These are phyloP conservation scores for Hymenopus coronatus DNA, from an alignment of 2,888 invertebrate genomes.

Conservation along the genomic window DNA sequence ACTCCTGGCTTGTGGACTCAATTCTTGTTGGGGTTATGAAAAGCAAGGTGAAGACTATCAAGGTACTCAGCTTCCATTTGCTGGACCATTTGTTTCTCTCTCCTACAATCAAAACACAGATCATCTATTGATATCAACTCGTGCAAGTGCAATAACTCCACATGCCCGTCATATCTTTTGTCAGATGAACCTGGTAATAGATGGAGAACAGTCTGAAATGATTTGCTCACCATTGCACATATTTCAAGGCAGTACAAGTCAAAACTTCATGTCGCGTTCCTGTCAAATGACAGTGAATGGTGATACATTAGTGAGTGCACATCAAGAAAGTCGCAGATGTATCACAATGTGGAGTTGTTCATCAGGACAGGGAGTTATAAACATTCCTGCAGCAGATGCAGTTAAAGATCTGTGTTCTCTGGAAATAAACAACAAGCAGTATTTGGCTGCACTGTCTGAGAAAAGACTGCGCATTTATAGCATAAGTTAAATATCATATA, in stretches of 20 bases:
- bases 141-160: constrained; percentile 59
- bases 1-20: constrained; percentile 69
- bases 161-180: constrained; percentile 44
- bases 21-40: constrained; percentile 62
- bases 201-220: constrained; percentile 48
- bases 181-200: constrained; percentile 37
- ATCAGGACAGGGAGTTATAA: constrained; percentile 53
- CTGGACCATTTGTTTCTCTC: constrained; percentile 74
- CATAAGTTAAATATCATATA: background rate
- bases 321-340: constrained; percentile 67
- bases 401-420: constrained; percentile 67
- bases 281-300: constrained; percentile 56
- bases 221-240: constrained; percentile 57
- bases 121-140: constrained; percentile 66
- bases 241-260: constrained; percentile 65
- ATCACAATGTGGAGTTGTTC: constrained; percentile 63
- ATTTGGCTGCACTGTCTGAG: constrained; percentile 65
- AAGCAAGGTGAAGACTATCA: constrained; percentile 43
- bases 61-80: constrained; percentile 57
- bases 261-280: constrained; percentile 64
- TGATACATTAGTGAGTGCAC: constrained; percentile 66
- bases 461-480: constrained; percentile 56
- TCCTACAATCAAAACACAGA: constrained; percentile 63
- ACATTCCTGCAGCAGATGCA: constrained; percentile 61
- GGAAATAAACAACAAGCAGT: constrained; percentile 51